Evolutionary conservation across 1,140 invertebrate species (phyloP), one percentile per base, ranked within the genome.

Genomic region (Eciton burchellii): DNA sequence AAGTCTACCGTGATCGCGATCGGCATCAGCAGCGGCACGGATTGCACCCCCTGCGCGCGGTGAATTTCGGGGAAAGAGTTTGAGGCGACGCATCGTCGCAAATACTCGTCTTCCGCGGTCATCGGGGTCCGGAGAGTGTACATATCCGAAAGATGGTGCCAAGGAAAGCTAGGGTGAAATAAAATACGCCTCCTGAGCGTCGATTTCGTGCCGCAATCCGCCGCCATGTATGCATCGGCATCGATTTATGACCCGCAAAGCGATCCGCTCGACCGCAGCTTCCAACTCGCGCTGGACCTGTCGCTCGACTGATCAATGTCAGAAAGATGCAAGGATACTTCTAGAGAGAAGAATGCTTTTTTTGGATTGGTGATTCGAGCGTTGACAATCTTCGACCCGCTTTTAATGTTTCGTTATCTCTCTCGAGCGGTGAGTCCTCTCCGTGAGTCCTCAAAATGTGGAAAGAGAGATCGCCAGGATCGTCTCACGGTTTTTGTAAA

Each of bases 201-300:
- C 63, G n/a, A 68, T 63, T 79, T 79, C 74, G 63, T 70, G 74
- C 49, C 29, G 63, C 74, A 79, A 79, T 79, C 74, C 74, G 49
- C 74, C 49, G 43, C 35, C 63, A 79, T 79, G 63, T 43, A 35
- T n/a, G n/a, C n/a, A 79, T 79, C 74, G 74, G 35, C 74, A 24
- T 68, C 74, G 63, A 79, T 79, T 79, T 79, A 79, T 79, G 68
- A 79, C 70, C 74, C 63, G 63, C 74, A 70, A 79, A 79, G 70
- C 74, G 74, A 79, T 79, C 68, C 35, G 65, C 63, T n/a, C n/a
- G n/a, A n/a, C 24, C 63, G 74, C 63, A 68, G 65, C n/a, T n/a
- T 79, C 63, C 63, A 79, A 79, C 70, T 79, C 70, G 63, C 56
- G 74, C 63, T 79, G 63, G 74, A 70, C 74, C n/a, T n/a, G 70